A percentile compares a stretch with the other conserved stretches of the same genome.
These are phyloP conservation scores for Artibeus jamaicensis DNA, from an alignment of 2,797 vertebrate genomes.

Conservation along the genomic window DNA sequence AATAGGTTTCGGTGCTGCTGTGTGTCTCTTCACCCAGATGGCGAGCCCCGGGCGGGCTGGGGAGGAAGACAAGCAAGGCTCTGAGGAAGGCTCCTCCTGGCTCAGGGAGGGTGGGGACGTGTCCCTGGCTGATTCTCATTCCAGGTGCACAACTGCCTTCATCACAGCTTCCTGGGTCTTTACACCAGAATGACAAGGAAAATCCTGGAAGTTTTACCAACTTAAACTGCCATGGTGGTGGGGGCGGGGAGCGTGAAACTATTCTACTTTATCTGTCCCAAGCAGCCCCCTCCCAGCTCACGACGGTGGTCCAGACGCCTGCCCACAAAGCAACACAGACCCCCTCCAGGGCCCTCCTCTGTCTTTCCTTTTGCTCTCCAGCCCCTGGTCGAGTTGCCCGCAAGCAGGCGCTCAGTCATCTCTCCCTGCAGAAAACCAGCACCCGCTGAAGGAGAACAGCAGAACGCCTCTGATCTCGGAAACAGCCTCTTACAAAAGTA, in stretches of 20 bases:
- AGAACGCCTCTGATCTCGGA: background rate
- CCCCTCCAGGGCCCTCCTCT: background rate
- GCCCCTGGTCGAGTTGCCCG: background rate
- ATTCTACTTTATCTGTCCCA: background rate
- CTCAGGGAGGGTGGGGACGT: background rate
- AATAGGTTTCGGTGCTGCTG: constrained; percentile 1
- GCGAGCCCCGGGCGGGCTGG: background rate
- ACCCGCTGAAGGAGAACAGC: background rate
- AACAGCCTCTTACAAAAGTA: background rate
- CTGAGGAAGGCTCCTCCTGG: background rate
- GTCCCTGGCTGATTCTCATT: background rate
- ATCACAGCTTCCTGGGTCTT: background rate
- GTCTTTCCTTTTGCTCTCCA: background rate
- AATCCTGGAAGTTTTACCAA: background rate
- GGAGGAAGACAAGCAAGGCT: background rate
- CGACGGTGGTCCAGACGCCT: too few species aligned
- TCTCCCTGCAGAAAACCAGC: background rate
- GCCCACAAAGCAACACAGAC: background rate
- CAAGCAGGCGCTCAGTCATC: background rate
- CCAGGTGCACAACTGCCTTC: background rate
- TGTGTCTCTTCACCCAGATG: background rate
- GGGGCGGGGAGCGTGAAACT: background rate
- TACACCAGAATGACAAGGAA: background rate
- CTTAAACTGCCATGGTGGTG: background rate
- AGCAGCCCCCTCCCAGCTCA: background rate